Evolutionary conservation across 2,113 vertebrate species (phyloP).

Genomic region (Herpetotheres cachinnans): DNA sequence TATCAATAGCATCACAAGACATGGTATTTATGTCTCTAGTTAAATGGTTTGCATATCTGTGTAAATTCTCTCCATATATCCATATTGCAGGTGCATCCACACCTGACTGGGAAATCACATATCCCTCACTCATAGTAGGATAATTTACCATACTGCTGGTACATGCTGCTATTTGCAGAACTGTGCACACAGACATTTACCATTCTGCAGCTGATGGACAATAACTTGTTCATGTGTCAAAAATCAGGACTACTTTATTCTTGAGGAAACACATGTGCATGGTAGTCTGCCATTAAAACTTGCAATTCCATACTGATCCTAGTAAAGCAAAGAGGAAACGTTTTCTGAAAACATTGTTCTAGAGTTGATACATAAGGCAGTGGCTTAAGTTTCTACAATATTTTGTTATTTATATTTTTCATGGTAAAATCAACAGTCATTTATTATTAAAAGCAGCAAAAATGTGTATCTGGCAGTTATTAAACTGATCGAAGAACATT

Average conservation of each 20-base stretch:
- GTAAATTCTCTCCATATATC: not conserved
- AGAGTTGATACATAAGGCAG: not conserved
- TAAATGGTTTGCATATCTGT: not conserved
- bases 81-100: not conserved
- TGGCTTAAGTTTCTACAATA: not conserved
- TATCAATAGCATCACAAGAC: not conserved
- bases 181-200: not conserved
- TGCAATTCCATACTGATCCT: not conserved
- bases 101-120: not conserved
- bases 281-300: not conserved
- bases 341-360: not conserved
- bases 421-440: not conserved
- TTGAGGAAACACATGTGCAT: not conserved
- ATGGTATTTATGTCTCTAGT: not conserved
- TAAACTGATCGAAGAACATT: not conserved
- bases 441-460: not conserved
- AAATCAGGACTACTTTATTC: not conserved
- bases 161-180: not conserved
- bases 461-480: not conserved
- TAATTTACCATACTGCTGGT: not conserved
- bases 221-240: not conserved
- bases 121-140: not conserved
- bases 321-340: not conserved
- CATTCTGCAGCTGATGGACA: not conserved
- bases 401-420: not conserved